Base-by-base conservation (phyloP, 2,113 vertebrate species). In the Pao palembangensis region DNA sequence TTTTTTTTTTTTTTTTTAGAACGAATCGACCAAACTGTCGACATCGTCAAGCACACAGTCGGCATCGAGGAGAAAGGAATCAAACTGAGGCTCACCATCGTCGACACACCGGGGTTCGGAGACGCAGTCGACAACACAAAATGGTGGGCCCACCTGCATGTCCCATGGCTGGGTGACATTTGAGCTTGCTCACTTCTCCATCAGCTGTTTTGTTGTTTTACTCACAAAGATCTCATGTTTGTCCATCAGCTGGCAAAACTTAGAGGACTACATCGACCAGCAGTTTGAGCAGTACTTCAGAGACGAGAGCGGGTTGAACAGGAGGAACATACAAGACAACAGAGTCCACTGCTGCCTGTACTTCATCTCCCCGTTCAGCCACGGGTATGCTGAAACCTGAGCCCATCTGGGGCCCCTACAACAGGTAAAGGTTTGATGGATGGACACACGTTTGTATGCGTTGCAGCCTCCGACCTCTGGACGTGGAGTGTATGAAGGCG, bases 61-160 rank as follows among this genome's bases (percentile, higher is more conserved):
- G 87, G 94, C 82, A 98, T 99, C 0, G 94, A 98, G 84, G 96
- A 99, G 89, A 98, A 98, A 75, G 96, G 96, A 0, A 89, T 92
- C 59, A 91, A 76, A 61, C 57, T 93, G 63, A 84, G 79, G 55
- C 89, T 93, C 46, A 88, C 79, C 80, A 87, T 92, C 47, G 83
- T 92, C 11, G 91, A 92, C 84, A 92, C 90, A 0, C 91, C 90
- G 4, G 91, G 91, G 0, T 91, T 92, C 1, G 90, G 91, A 28
- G 91, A 93, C 8, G 89, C 90, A 0, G 49, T 93, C 64, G 71
- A 93, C 74, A 89, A 92, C 75, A 81, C 76, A 16, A 77, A 76
- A 16, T 81, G 80, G 82, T 90, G 69, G 59, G 71, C 63, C 17
- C 25, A 48, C 42, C 16, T 8, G 17, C n/a, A 1, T 43, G 53